Evolutionary conservation across 2,113 vertebrate genomes (phyloP).

Genomic region (Aegypius monachus): DNA sequence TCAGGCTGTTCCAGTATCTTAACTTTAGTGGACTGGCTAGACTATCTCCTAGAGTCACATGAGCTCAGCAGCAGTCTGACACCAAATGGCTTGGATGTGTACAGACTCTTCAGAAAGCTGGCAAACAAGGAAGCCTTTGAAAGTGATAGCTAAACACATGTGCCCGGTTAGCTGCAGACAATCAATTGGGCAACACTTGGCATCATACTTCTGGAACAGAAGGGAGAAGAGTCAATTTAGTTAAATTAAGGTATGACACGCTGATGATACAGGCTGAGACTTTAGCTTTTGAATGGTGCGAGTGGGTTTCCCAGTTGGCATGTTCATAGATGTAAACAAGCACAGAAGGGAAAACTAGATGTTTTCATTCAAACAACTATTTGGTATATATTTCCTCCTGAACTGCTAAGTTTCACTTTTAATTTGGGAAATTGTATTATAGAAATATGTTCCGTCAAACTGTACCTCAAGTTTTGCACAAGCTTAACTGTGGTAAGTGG

Average conservation of each 20-base stretch:
- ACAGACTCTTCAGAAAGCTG: neutral
- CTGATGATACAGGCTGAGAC: neutral
- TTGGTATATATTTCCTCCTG: neutral
- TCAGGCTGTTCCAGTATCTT: neutral
- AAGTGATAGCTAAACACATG: neutral
- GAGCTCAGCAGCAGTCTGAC: neutral
- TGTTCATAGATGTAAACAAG: neutral
- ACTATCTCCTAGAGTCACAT: neutral
- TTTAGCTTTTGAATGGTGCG: neutral
- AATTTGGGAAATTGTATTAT: neutral
- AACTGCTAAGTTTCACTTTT: neutral
- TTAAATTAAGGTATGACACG: constrained; percentile 11
- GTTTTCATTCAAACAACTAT: neutral
- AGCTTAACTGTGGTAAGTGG: neutral
- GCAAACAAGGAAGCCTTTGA: neutral
- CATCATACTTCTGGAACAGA: constrained; percentile 9
- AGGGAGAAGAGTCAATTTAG: neutral
- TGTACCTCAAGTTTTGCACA: neutral
- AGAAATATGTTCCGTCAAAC: neutral
- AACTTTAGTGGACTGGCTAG: neutral
- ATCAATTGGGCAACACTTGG: neutral
- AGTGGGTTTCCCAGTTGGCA: neutral
- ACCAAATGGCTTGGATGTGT: neutral
- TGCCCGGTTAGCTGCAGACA: neutral
- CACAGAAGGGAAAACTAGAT: neutral